Evolutionary conservation across 2,797 vertebrate species (phyloP).

Genomic region (Phrynocephalus forsythii): DNA sequence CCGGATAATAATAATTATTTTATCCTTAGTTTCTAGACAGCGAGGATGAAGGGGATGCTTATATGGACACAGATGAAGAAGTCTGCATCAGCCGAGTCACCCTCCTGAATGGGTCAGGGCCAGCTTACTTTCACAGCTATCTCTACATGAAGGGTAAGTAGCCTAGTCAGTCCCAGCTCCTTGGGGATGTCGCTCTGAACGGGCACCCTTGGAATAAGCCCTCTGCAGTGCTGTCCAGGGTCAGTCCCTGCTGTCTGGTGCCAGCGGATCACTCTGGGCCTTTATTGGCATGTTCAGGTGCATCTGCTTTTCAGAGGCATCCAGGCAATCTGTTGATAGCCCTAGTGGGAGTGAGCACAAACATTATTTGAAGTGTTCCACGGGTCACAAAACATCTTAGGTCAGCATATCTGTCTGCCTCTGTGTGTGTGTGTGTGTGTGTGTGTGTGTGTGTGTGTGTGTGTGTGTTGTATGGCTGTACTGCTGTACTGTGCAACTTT

Average conservation of each 20-base stretch:
- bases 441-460: no score
- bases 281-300: not conserved
- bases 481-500: no score
- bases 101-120: conserved; percentile 86
- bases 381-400: not conserved
- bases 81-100: conserved; percentile 86
- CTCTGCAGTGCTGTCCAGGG: no score
- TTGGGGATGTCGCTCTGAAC: not conserved
- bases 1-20: conserved; percentile 16
- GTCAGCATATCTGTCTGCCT: not conserved
- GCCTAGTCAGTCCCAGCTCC: conserved; percentile 5
- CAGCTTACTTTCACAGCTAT: conserved; percentile 94
- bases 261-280: not conserved
- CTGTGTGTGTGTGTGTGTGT: no score
- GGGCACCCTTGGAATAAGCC: not conserved
- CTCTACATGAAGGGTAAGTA: conserved; percentile 93
- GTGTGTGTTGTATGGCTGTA: not conserved
- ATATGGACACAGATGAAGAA: conserved; percentile 94
- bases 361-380: not conserved
- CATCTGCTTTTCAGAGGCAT: not conserved
- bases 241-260: not conserved
- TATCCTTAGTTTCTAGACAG: conserved; percentile 87
- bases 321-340: not conserved
- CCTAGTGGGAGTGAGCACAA: not conserved
- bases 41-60: conserved; percentile 89